A percentile compares a stretch with the other conserved stretches of the same genome.
Evolutionary conservation across 1,140 invertebrate species (phyloP).

Genomic region (Phortica variegata): DNA sequence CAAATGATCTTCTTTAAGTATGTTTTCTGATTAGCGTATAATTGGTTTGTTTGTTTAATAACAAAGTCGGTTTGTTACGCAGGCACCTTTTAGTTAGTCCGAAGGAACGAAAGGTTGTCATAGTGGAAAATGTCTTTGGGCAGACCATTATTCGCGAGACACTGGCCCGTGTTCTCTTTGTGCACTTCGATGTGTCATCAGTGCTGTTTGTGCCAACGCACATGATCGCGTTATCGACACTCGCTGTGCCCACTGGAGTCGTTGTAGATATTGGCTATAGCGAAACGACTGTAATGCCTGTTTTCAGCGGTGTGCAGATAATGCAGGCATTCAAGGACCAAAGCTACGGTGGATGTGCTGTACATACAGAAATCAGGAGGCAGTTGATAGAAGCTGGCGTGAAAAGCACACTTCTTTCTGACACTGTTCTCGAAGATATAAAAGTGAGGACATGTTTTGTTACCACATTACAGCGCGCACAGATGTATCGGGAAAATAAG

Average conservation of each 20-base stretch:
- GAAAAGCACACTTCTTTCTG: slow-evolving; percentile 58
- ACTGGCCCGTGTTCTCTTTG: slow-evolving; percentile 87
- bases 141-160: slow-evolving; percentile 80
- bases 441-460: slow-evolving; percentile 82
- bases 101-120: slow-evolving; percentile 86
- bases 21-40: slow-evolving; percentile 5
- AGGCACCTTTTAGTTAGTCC: slow-evolving; percentile 88
- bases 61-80: slow-evolving; percentile 10
- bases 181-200: slow-evolving; percentile 84
- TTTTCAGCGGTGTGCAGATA: slow-evolving; percentile 82
- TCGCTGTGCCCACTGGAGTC: slow-evolving; percentile 75
- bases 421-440: slow-evolving; percentile 68
- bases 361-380: slow-evolving; percentile 63
- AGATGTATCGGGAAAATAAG: slow-evolving; percentile 60
- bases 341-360: slow-evolving; percentile 67
- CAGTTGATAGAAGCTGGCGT: slow-evolving; percentile 57
- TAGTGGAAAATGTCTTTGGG: slow-evolving; percentile 86
- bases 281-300: slow-evolving; percentile 78
- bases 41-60: slow-evolving; percentile 18
- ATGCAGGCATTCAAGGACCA: slow-evolving; percentile 77
- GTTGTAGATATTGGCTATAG: slow-evolving; percentile 86
- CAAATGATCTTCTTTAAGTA: slow-evolving; percentile 88
- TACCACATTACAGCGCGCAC: slow-evolving; percentile 70
- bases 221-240: slow-evolving; percentile 73
- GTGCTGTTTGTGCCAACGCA: slow-evolving; percentile 76